phyloP scores from a whole-genome alignment of 2,113 vertebrate genomes.

The Thunnus maccoyii region DNA sequence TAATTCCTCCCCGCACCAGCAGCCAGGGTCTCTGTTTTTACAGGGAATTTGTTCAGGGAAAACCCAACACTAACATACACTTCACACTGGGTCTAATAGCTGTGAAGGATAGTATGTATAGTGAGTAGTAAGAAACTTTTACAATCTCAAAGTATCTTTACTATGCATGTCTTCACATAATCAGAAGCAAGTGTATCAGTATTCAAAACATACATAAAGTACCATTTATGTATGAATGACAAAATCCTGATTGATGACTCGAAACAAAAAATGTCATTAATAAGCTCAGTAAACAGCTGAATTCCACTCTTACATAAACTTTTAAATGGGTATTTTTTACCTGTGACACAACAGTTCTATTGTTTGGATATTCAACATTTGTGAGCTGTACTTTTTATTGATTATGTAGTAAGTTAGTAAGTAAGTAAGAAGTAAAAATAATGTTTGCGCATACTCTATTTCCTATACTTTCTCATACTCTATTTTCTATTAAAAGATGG shows the following conservation, averaged over 20 bases:
- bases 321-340: too few species aligned
- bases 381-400: too few species aligned
- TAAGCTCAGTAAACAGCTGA: neutral
- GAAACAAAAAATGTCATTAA: neutral
- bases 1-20: slow-evolving; percentile 23
- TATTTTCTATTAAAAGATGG: too few species aligned
- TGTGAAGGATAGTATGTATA: neutral
- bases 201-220: neutral
- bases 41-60: slow-evolving; percentile 64
- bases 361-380: too few species aligned
- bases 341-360: too few species aligned
- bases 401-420: too few species aligned
- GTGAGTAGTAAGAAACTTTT: neutral
- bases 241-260: neutral
- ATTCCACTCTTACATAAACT: too few species aligned
- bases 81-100: slow-evolving; percentile 38
- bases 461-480: too few species aligned
- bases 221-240: neutral
- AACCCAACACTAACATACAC: slow-evolving; percentile 61
- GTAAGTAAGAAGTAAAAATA: too few species aligned
- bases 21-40: slow-evolving; percentile 57
- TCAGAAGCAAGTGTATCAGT: neutral
- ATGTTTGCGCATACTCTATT: too few species aligned
- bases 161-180: slow-evolving; percentile 12
- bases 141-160: slow-evolving; percentile 25